A percentile compares a stretch with the other conserved stretches of the same genome.
Evolutionary conservation across 2,888 invertebrate genomes (phyloP).

Genomic region (Mesochorus sp.): DNA sequence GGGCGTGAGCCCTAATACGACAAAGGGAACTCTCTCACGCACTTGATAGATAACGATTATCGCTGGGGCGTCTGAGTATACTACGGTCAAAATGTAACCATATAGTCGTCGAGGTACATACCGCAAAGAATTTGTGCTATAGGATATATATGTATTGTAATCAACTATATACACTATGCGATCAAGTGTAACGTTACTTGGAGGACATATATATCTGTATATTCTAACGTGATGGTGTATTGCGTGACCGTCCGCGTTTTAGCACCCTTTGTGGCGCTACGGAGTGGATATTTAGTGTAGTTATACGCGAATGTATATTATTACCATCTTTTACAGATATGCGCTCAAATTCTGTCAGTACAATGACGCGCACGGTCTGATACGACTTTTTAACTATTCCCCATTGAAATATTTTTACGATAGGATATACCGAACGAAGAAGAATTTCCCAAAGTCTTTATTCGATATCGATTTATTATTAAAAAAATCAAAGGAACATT

Average conservation of each 20-base stretch:
- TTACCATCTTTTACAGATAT: constrained; percentile 21
- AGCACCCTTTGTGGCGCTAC: constrained; percentile 43
- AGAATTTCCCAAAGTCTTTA: background rate
- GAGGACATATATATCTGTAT: background rate
- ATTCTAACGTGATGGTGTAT: constrained; percentile 50
- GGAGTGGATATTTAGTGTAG: constrained; percentile 47
- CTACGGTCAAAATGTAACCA: constrained; percentile 17
- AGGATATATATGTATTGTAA: constrained; percentile 17
- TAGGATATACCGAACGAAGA: background rate
- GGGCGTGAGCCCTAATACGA: constrained; percentile 40
- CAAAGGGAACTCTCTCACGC: constrained; percentile 57
- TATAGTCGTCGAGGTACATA: constrained; percentile 40
- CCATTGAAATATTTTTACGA: background rate
- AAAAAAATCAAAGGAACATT: too few relatives aligned
- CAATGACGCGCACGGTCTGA: background rate
- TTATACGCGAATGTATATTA: constrained; percentile 35
- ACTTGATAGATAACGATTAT: constrained; percentile 62
- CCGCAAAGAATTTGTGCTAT: too few relatives aligned
- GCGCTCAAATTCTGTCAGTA: background rate
- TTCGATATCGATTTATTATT: constrained; percentile 13
- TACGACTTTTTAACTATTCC: background rate
- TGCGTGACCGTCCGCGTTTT: constrained; percentile 62
- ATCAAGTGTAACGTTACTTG: constrained; percentile 49
- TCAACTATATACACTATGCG: constrained; percentile 39
- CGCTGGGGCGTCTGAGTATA: constrained; percentile 41